A percentile compares a stretch with the other conserved stretches of the same genome.
Evolutionary conservation across 2,888 invertebrate species (phyloP).

Genomic region (Parapristionchus giblindavisi): DNA sequence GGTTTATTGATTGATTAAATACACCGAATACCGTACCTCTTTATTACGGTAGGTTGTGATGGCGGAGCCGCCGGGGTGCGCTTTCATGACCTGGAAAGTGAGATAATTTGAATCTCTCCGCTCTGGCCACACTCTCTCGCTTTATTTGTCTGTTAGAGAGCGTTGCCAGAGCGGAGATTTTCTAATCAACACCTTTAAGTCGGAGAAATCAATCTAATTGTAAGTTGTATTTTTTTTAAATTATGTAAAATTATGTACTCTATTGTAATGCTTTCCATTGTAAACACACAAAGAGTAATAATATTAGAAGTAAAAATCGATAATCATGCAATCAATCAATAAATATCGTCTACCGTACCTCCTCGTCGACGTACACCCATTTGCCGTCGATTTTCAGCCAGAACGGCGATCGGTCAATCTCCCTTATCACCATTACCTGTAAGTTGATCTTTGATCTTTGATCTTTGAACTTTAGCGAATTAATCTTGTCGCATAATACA

Average conservation of each 20-base stretch:
- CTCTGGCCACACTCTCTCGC: too few relatives aligned
- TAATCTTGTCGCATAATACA: too few relatives aligned
- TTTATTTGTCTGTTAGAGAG: too few relatives aligned
- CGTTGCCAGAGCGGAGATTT: too few relatives aligned
- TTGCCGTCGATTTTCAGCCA: slow-evolving; percentile 64
- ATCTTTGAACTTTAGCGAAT: too few relatives aligned
- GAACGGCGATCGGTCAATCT: slow-evolving; percentile 59
- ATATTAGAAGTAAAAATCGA: not conserved
- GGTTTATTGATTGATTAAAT: not conserved
- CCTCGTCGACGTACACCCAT: slow-evolving; percentile 64
- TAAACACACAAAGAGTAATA: not conserved
- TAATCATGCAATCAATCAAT: not conserved
- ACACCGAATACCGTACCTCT: slow-evolving; percentile 50
- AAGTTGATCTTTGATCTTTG: too few relatives aligned
- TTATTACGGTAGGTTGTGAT: slow-evolving; percentile 65
- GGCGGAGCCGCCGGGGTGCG: slow-evolving; percentile 65
- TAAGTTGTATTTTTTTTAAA: too few relatives aligned
- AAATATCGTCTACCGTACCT: slow-evolving; percentile 40
- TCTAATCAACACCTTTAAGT: too few relatives aligned
- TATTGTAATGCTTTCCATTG: too few relatives aligned
- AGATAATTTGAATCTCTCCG: too few relatives aligned
- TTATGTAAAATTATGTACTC: too few relatives aligned
- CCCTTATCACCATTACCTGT: slow-evolving; percentile 62
- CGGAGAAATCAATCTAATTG: too few relatives aligned
- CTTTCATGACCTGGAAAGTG: slow-evolving; percentile 41